These are phyloP conservation scores for Uria lomvia DNA, from an alignment of 2,113 vertebrate genomes.

Conservation along the genomic window DNA sequence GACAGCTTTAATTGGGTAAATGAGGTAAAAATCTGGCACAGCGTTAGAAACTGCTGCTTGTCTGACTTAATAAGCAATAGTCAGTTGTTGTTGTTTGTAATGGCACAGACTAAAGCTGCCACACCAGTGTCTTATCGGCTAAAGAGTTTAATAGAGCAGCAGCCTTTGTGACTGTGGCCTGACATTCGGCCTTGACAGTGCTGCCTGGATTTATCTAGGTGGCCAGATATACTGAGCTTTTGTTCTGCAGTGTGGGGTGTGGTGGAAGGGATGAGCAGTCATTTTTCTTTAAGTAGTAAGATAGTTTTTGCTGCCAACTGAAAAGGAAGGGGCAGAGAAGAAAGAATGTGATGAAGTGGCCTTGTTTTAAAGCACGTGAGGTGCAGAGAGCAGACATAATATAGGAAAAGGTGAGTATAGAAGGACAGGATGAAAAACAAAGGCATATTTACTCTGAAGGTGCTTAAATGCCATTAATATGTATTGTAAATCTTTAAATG, in stretches of 20 bases:
- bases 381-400: background rate
- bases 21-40: slow-evolving; percentile 17
- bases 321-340: background rate
- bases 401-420: background rate
- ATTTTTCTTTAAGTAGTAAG: slow-evolving; percentile 45
- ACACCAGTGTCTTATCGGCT: slow-evolving; percentile 6
- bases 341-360: background rate
- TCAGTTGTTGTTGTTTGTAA: background rate
- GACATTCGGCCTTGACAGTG: slow-evolving; percentile 46
- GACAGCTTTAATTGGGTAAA: slow-evolving; percentile 42
- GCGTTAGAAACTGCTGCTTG: slow-evolving; percentile 41
- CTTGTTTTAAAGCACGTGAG: background rate
- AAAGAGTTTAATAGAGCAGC: slow-evolving; percentile 46
- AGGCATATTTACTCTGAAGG: background rate
- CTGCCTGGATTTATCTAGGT: slow-evolving; percentile 54
- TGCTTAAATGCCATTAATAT: slow-evolving; percentile 33
- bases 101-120: slow-evolving; percentile 37
- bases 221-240: slow-evolving; percentile 40
- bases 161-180: slow-evolving; percentile 26
- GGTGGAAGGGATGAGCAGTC: background rate
- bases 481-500: slow-evolving; percentile 20
- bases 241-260: background rate
- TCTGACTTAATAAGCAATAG: background rate
- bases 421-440: slow-evolving; percentile 20
- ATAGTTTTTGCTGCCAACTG: slow-evolving; percentile 15